Percentiles rank a stretch among this genome's conserved stretches.
Evolutionary conservation across 2,797 vertebrate genomes (phyloP).

Genomic region (Phrynocephalus vlangalii): DNA sequence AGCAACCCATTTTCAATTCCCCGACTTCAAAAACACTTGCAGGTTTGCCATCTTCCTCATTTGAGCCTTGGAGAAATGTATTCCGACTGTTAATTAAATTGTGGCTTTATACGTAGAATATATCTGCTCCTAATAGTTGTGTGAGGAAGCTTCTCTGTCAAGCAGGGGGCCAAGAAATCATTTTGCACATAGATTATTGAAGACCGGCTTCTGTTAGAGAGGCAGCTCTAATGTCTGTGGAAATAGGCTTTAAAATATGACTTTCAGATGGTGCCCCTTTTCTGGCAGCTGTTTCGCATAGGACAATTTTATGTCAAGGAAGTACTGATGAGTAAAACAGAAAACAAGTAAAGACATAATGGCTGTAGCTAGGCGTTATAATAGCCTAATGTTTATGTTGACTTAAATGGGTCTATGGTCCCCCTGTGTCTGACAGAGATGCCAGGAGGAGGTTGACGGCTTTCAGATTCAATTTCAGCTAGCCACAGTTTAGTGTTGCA

Average conservation of each 20-base stretch:
- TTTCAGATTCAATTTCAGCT: neutral
- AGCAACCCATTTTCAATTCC: neutral
- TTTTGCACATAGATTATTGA: neutral
- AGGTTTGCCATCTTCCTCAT: neutral
- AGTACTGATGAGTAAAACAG: neutral
- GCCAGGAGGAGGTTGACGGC: neutral
- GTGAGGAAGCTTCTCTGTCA: neutral
- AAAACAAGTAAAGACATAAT: slow-evolving; percentile 11
- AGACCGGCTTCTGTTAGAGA: neutral
- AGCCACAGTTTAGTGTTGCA: neutral
- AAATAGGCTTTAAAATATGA: neutral
- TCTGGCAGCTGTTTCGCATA: neutral
- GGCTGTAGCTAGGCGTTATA: neutral
- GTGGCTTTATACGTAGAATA: neutral
- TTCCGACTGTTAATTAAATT: slow-evolving; percentile 20
- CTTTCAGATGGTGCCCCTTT: neutral
- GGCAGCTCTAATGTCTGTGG: neutral
- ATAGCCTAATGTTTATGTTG: neutral
- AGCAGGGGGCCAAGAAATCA: neutral
- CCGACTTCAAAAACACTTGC: neutral
- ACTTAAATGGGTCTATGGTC: neutral
- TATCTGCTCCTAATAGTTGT: neutral
- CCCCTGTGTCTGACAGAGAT: neutral
- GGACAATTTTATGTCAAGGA: neutral
- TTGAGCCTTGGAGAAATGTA: neutral